phyloP scores from a whole-genome alignment of 2,797 vertebrate genomes.

The Ciconia nigra region DNA sequence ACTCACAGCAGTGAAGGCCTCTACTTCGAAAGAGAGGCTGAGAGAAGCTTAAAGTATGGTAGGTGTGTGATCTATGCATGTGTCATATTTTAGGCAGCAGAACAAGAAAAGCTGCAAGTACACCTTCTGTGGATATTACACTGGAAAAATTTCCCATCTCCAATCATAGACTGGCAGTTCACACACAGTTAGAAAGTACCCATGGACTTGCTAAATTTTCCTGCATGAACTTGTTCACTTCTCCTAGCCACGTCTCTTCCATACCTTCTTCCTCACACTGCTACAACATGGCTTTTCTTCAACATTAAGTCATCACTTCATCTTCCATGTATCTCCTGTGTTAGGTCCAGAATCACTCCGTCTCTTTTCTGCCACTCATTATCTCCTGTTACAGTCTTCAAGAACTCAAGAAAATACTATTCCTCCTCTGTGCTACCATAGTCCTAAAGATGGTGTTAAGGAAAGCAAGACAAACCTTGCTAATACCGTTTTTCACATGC shows the following conservation, averaged over 20 bases:
- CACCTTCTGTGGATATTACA: not conserved
- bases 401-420: not conserved
- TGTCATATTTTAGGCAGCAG: not conserved
- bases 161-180: not conserved
- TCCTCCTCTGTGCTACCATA: not conserved
- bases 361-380: not conserved
- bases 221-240: not conserved
- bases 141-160: not conserved
- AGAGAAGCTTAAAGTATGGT: not conserved
- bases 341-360: not conserved
- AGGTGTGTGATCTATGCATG: not conserved
- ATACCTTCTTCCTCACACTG: not conserved
- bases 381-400: not conserved
- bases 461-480: not conserved
- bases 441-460: not conserved
- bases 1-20: not conserved
- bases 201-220: not conserved
- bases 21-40: not conserved
- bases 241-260: not conserved
- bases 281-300: not conserved
- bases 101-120: not conserved
- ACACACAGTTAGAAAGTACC: not conserved
- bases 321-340: not conserved
- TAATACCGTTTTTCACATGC: not conserved
- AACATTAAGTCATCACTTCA: not conserved